Evolutionary conservation across 2,888 invertebrate species (phyloP).

Genomic region (Cyrtodaria siliqua): DNA sequence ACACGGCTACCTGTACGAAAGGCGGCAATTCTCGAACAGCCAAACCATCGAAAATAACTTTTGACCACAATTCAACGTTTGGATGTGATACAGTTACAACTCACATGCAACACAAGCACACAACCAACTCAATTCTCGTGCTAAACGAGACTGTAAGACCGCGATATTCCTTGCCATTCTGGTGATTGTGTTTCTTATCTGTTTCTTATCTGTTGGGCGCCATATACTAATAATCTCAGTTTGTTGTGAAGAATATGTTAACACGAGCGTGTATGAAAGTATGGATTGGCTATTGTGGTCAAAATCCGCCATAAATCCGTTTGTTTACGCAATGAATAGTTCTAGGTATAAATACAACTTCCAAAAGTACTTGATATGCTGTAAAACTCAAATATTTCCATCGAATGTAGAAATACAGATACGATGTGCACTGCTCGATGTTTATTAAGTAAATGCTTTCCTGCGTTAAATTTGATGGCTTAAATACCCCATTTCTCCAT

Average conservation of each 20-base stretch:
- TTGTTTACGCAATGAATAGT: conserved; percentile 77
- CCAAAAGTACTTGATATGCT: conserved; percentile 15
- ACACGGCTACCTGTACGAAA: not conserved
- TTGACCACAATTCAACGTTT: not conserved
- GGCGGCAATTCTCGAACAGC: too few species aligned
- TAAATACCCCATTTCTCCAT: too few species aligned
- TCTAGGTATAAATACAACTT: conserved; percentile 66
- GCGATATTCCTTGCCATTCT: conserved; percentile 66
- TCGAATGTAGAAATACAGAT: not conserved
- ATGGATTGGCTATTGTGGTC: conserved; percentile 87
- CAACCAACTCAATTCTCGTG: conserved; percentile 1
- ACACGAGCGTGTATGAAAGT: conserved; percentile 97
- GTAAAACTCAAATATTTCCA: not conserved
- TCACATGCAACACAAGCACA: not conserved
- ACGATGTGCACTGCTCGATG: too few species aligned
- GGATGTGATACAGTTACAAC: not conserved
- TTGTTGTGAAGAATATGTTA: conserved; percentile 90
- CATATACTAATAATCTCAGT: conserved; percentile 70
- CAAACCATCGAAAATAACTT: not conserved
- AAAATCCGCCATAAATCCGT: conserved; percentile 77
- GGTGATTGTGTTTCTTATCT: too few species aligned
- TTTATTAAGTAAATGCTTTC: too few species aligned
- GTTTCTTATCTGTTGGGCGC: conserved; percentile 73
- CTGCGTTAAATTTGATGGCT: too few species aligned
- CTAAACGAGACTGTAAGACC: conserved; percentile 58